Evolutionary conservation across 37 sponge, comb jelly and placozoan species (phyloP), one percentile per base, ranked within the genome.

Genomic region (Ianthella basta): DNA sequence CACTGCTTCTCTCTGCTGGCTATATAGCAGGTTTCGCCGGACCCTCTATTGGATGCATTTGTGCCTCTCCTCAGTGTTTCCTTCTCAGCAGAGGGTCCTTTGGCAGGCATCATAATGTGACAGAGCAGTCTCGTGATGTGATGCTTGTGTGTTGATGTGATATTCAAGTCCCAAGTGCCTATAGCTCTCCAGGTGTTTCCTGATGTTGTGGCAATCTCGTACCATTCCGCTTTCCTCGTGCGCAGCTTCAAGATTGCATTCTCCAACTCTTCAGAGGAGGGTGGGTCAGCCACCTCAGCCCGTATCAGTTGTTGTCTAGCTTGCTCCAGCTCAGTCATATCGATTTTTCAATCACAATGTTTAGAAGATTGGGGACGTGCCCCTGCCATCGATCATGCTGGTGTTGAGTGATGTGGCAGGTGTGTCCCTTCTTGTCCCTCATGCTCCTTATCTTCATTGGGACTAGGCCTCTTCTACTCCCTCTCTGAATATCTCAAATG

Each of bases 371-470:
- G 64, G 64, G 24, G 64, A 61, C 3, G 64, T 61, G 14, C 64
- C 64, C 10, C 64, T 27, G 64, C 64, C 64, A 61, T 61, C 64
- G 64, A 61, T 27, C 64, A 61, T 61, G 64, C 64, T 61, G 64
- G 2, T 61, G 64, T 12, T 10, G 64, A 61, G 64, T 6, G 64
- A 27, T 61, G 64, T 12, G 3, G 64, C 64, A 61, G 64, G 64
- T 61, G 64, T 61, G 64, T 61, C 64, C 64, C 29, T 61, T 12
- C 64, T 61, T 27, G 64, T 61, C 64, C 29, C 64, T 61, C 13
- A 61, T 12, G 14, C 64, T 61, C 64, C 64, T 61, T 61, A 27
- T 61, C 64, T 61, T 61, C 64, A 61, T 5, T 61, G 64, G 64
- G 10, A 13, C 12, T 61, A 13, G 64, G 64, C 64, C 64, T 61